Conservation (phyloP, 2,113 vertebrate species). For the Tyto alba region DNA sequence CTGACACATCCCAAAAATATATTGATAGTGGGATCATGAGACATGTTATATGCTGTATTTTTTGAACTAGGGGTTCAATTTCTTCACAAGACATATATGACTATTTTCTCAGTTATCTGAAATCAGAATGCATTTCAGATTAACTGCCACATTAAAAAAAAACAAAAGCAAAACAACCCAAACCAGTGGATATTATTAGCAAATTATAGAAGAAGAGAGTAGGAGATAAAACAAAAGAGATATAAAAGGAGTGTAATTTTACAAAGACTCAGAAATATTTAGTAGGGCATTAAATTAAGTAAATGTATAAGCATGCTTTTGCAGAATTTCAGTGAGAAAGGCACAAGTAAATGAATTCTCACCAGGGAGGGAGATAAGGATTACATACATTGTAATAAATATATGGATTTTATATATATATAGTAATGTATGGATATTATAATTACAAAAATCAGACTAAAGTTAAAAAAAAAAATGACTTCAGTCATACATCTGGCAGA, state of each 20-base stretch:
- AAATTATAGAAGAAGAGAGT: neutral
- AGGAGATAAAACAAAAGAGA: neutral
- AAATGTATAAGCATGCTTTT: neutral
- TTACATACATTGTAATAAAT: neutral
- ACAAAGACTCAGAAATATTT: neutral
- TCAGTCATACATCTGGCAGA: neutral
- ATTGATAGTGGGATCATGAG: neutral
- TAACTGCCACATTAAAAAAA: neutral
- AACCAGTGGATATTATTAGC: neutral
- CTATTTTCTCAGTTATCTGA: neutral
- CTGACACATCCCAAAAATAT: neutral
- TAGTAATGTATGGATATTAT: neutral
- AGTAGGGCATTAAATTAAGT: neutral
- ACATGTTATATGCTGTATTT: neutral
- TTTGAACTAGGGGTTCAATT: neutral
- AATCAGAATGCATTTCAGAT: neutral
- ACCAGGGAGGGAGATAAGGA: neutral
- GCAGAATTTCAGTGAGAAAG: neutral
- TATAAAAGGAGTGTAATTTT: neutral
- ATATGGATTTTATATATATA: neutral
- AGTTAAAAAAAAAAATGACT: neutral
- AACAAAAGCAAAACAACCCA: neutral
- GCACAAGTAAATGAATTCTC: neutral
- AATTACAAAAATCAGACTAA: neutral
- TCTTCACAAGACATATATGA: neutral